Conservation (phyloP, 1,140 invertebrate genomes). For the Mylabris phalerata region DNA sequence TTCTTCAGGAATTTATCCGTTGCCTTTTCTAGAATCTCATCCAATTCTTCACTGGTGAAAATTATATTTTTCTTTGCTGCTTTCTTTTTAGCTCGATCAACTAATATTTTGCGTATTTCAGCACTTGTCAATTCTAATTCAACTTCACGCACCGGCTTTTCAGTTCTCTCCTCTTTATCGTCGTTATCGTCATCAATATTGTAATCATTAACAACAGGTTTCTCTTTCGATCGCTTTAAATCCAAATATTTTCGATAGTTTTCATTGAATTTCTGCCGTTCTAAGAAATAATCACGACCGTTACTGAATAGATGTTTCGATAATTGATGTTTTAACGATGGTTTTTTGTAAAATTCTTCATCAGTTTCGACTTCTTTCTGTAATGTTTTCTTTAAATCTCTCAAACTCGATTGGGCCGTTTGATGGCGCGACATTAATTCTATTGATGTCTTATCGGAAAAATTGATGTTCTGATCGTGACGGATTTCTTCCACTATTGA, state of each 20-base stretch:
- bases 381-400: constrained; percentile 13
- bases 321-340: background rate
- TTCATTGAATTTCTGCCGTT: no score
- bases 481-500: constrained; percentile 31
- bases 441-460: constrained; percentile 9
- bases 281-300: no score
- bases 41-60: constrained; percentile 31
- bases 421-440: no score
- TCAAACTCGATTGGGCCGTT: background rate
- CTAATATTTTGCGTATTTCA: constrained; percentile 31
- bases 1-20: constrained; percentile 22
- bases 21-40: constrained; percentile 27
- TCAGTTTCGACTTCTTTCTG: constrained; percentile 23
- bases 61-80: constrained; percentile 30
- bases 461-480: constrained; percentile 26
- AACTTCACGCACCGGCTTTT: background rate
- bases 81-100: constrained; percentile 28
- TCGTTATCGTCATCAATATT: background rate
- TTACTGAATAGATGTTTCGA: background rate
- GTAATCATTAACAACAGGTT: background rate
- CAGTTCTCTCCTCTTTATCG: background rate
- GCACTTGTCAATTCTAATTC: constrained; percentile 27
- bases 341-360: constrained; percentile 18
- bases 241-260: background rate
- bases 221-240: background rate